Percentiles rank a stretch among this genome's conserved stretches.
phyloP scores from a whole-genome alignment of 2,797 vertebrate species.

The Anas flavirostris region DNA sequence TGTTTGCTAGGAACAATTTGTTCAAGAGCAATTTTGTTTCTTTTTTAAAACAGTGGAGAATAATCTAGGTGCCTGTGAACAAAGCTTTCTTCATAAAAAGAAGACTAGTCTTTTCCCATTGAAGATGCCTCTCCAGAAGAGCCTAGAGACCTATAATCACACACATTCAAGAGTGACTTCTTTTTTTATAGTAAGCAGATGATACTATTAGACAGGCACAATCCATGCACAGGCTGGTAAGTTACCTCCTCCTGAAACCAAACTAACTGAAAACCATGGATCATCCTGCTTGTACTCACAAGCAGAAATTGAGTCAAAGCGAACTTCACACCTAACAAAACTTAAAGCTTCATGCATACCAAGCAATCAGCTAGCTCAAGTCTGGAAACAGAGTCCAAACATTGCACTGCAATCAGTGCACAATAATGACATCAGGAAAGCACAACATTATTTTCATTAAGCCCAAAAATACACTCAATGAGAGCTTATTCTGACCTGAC shows the following conservation, averaged over 20 bases:
- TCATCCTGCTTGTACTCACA: neutral
- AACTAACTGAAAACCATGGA: rapidly evolving
- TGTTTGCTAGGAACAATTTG: neutral
- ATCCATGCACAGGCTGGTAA: neutral
- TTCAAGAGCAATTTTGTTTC: too few species aligned
- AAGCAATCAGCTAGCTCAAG: neutral
- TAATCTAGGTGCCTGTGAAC: neutral
- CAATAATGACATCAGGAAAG: neutral
- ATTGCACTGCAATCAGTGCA: neutral
- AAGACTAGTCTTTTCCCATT: neutral
- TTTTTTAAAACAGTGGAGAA: neutral
- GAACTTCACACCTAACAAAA: neutral
- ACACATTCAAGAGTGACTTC: neutral
- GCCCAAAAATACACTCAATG: neutral
- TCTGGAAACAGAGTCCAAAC: neutral
- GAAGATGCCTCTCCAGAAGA: neutral
- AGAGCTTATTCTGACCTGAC: neutral
- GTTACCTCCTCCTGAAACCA: neutral
- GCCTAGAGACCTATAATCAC: neutral
- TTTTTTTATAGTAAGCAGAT: neutral
- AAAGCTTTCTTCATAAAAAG: neutral
- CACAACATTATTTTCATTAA: neutral
- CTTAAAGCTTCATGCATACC: neutral
- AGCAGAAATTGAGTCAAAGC: neutral
- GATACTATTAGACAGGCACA: neutral